Percentiles rank a stretch among this genome's conserved stretches.
Evolutionary conservation across 2,888 invertebrate species (phyloP).

Genomic region (Pocota personata): DNA sequence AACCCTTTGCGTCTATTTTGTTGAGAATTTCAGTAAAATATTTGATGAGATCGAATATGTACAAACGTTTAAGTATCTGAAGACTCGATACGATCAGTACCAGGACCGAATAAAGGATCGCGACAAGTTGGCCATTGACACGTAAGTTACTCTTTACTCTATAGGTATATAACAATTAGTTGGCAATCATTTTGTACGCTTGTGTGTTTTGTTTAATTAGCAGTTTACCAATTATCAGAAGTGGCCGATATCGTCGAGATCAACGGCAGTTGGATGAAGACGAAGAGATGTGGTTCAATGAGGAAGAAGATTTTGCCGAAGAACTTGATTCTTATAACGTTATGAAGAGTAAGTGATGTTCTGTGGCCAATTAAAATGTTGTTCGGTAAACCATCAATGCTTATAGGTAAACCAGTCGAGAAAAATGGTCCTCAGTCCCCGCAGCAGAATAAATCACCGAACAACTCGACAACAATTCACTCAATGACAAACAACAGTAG

Average conservation of each 20-base stretch:
- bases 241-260: slow-evolving; percentile 92
- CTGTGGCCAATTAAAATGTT: neutral
- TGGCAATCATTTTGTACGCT: neutral
- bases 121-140: slow-evolving; percentile 88
- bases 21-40: slow-evolving; percentile 97
- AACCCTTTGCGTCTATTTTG: slow-evolving; percentile 95
- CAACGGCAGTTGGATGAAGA: slow-evolving; percentile 97
- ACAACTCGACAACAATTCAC: slow-evolving; percentile 76
- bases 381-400: slow-evolving; percentile 35
- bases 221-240: slow-evolving; percentile 87
- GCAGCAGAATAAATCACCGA: slow-evolving; percentile 80
- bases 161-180: neutral
- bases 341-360: slow-evolving; percentile 81
- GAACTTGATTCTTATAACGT: slow-evolving; percentile 84
- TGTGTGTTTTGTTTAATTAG: slow-evolving; percentile 14
- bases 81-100: slow-evolving; percentile 94
- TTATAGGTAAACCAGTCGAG: slow-evolving; percentile 75
- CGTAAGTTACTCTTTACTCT: slow-evolving; percentile 83
- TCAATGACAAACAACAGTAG: slow-evolving; percentile 78
- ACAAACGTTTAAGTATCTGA: slow-evolving; percentile 97
- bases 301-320: slow-evolving; percentile 96
- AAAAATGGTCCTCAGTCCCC: slow-evolving; percentile 82
- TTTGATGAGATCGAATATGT: slow-evolving; percentile 98
- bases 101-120: slow-evolving; percentile 95
- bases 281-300: slow-evolving; percentile 99